Evolutionary conservation across 2,113 vertebrate species (phyloP), one percentile per base, ranked within the genome.

Genomic region (Oceanites oceanicus): DNA sequence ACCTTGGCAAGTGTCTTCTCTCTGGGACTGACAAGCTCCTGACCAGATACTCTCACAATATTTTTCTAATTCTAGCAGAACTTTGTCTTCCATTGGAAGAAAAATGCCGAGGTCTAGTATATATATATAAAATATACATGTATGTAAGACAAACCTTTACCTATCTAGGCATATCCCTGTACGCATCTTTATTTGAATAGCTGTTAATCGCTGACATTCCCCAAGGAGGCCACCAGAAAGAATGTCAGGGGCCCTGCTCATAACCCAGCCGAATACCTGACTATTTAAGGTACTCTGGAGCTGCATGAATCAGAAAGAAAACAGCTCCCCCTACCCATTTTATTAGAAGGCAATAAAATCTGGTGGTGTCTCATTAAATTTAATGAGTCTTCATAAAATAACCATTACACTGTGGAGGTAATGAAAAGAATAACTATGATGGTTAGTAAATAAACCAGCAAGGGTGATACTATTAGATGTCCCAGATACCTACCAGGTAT

Each of bases 331-430:
- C 92, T 96, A 87, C 81, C 95, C 89, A 52, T 98, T 98, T 98
- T 98, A 98, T 98, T 97, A 95, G 96, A 91, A 85, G 90, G 97
- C 92, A 96, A 94, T 98, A 98, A 98, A 98, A 96, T 96, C 52
- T 95, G 96, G 96, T 97, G 97, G 94, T 97, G 96, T 97, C 97
- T 98, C 97, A 98, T 98, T 98, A 98, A 98, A 98, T 98, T 98
- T 98, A 98, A 98, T 97, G 97, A 97, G 96, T 65, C 96, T 97
- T 98, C 97, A 97, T 98, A 98, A 98, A 98, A 98, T 97, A 98
- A 96, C 97, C 96, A 97, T 98, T 97, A 98, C 94, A 68, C 95
- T 81, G 88, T 95, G 97, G 94, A 97, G 90, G 97, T 98, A 98
- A 98, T 98, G 98, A 97, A 98, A 97, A 97, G 92, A 97, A 97